Evolutionary conservation across 35 echinoderm and acorn worm species (phyloP), one percentile per base, ranked within the genome.

Genomic region (Ophioderma brevispina): DNA sequence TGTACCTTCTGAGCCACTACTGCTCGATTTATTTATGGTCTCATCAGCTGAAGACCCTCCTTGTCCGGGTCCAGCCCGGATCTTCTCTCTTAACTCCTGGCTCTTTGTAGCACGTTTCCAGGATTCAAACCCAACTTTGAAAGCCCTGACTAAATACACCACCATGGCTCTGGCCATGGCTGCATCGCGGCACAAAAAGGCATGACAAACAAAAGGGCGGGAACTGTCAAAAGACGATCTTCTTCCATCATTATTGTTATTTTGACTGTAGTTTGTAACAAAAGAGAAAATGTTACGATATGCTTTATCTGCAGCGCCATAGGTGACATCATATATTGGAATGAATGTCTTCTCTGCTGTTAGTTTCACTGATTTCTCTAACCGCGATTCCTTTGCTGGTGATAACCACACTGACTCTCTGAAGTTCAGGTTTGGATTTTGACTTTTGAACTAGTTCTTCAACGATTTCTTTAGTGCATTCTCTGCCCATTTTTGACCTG

Each of bases 291-390:
- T 94, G 28, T 89, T 82, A n/a, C 89, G 76, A 38, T 93, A 92
- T 32, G 40, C 42, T 33, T 90, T 92, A 55, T 98, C 96, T 0
- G 91, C 96, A 18, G 93, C 78, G 0, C 96, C 96, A 35, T 98
- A 98, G 5, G 89, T 95, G 43, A 98, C 86, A 13, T 87, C 85
- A 55, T 98, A 94, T 33, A 98, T 98, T 17, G 96, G 96, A 13
- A 98, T 88, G 43, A 98, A 98, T 5, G 90, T 94, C 38, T 98
- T 92, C 40, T 79, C 76, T 35, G 40, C 52, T 31, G 33, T 55
- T 35, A 85, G 33, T 35, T 83, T 78, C 38, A 81, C 86, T 38
- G 87, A 96, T 25, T 88, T 88, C 86, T 97, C 95, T 19, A 5
- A 97, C 92, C 76, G 89, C 50, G 38, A 97, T 80, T 2, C 95